Evolutionary conservation across 2,113 vertebrate species (phyloP).

Genomic region (Rostratula benghalensis): DNA sequence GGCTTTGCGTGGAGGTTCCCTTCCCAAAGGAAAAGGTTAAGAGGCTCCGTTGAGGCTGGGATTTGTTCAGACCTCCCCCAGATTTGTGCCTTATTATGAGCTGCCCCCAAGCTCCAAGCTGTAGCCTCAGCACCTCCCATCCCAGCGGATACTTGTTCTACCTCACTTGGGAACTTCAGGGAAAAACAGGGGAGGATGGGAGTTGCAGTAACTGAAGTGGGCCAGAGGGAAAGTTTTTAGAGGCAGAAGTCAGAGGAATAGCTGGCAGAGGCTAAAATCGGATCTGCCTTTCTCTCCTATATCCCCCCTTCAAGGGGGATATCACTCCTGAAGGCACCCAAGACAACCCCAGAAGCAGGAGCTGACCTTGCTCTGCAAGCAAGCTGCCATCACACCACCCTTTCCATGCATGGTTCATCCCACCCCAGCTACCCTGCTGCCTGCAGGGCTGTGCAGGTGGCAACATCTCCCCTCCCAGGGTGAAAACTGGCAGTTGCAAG

Average conservation of each 20-base stretch:
- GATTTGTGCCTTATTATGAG: not conserved
- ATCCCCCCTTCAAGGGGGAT: not conserved
- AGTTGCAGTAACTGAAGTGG: not conserved
- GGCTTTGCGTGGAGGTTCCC: not conserved
- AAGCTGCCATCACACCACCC: not conserved
- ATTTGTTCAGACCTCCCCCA: not conserved
- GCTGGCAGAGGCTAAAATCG: not conserved
- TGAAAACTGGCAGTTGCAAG: not conserved
- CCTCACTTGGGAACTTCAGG: not conserved
- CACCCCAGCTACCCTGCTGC: not conserved
- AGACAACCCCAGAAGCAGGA: not conserved
- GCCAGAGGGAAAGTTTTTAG: not conserved
- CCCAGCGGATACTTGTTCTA: not conserved
- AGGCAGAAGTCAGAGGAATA: not conserved
- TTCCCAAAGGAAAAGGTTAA: not conserved
- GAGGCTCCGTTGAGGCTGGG: not conserved
- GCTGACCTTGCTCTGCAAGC: not conserved
- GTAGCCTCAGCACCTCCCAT: not conserved
- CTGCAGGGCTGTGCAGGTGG: too few species aligned
- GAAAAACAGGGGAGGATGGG: not conserved
- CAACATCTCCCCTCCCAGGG: not conserved
- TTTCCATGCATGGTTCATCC: accelerated
- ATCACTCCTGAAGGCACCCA: not conserved
- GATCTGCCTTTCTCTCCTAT: not conserved
- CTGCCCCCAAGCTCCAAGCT: not conserved